Evolutionary conservation across 2,888 invertebrate species (phyloP), one percentile per base, ranked within the genome.

Genomic region (Aporophyla nigra): DNA sequence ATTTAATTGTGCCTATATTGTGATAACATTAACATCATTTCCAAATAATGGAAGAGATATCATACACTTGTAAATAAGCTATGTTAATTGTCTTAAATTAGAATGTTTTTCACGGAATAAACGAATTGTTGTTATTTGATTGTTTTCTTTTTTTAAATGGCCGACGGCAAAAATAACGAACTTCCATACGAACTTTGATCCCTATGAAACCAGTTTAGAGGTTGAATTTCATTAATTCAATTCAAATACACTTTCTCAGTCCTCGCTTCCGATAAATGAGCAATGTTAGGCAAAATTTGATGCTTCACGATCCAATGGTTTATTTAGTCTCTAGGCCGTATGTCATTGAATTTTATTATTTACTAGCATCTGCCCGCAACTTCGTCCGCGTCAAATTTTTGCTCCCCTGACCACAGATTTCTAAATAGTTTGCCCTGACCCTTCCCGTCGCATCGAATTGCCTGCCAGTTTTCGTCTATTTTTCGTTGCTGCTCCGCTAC

Each of bases 51-150:
- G 74, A 65, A 75, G 74, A 58, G 71, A 78, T 74, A 69, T 70
- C 56, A 77, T 79, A 75, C 76, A 75, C 70, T 71, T 87, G 87
- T 87, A 87, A 76, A 83, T 87, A 85, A 58, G 77, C 76, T 73
- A 77, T 73, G 67, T 78, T 77, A 77, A 78, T 62, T 69, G 74
- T 78, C 65, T 63, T 78, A 71, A 62, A 80, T 65, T 76, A 75
- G 62, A 74, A 75, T 76, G 71, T 81, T 83, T 76, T 83, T 73
- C 80, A 84, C 68, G 53, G 51, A 87, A 86, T 86, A 86, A 87
- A 86, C 27, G 61, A 78, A 68, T 80, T 80, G 66, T 86, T 84
- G 71, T 73, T 82, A 85, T 53, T 24, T 24, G 2, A 27, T 74
- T 51, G 70, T 77, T 74, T 80, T 66, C 2, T 71, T 74, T 69